These are phyloP conservation scores for Tringa solitaria DNA, from an alignment of 2,113 vertebrate species.

Conservation along the genomic window DNA sequence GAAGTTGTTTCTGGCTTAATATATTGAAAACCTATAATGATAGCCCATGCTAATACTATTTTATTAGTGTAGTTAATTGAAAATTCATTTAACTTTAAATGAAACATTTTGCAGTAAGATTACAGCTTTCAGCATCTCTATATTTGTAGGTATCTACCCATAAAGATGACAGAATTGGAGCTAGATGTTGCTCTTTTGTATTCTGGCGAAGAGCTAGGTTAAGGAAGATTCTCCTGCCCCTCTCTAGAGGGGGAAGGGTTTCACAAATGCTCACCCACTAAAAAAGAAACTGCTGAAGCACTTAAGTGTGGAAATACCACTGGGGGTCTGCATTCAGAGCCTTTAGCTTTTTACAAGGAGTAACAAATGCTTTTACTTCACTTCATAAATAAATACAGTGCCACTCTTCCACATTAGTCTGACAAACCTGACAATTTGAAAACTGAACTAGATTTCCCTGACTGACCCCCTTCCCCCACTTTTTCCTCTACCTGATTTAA, in stretches of 20 bases:
- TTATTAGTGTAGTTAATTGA: neutral
- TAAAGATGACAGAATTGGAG: neutral
- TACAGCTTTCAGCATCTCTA: neutral
- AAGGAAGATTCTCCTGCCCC: neutral
- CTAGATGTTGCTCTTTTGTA: neutral
- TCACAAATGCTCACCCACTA: neutral
- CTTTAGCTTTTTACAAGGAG: neutral
- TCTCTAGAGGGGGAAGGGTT: neutral
- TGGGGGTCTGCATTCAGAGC: neutral
- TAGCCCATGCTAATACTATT: neutral
- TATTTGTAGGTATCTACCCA: neutral
- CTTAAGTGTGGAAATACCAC: neutral
- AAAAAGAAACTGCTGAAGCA: neutral
- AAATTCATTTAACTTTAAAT: neutral
- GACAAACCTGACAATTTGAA: neutral
- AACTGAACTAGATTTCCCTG: neutral
- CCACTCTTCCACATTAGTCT: neutral
- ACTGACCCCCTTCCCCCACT: fast-evolving
- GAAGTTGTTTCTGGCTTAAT: neutral
- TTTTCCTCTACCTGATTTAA: neutral
- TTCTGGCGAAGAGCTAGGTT: neutral
- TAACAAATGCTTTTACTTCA: neutral
- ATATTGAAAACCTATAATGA: neutral
- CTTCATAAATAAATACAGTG: neutral
- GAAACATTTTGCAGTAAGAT: neutral